Conservation (phyloP, 2,797 vertebrate genomes). For the Rhinella marina region DNA sequence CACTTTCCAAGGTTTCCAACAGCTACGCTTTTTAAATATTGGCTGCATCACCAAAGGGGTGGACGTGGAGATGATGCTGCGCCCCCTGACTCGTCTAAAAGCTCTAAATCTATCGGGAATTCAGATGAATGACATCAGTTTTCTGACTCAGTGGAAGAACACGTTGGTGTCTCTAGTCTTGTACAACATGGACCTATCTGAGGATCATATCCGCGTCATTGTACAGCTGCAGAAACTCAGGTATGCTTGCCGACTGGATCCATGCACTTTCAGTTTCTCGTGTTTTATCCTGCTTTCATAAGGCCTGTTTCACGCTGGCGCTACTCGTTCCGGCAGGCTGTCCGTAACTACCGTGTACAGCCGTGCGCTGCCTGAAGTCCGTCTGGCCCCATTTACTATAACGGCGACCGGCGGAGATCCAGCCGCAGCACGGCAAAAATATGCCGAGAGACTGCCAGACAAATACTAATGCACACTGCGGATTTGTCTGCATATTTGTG, state of each 20-base stretch:
- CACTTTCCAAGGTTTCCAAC: conserved; percentile 91
- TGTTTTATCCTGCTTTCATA: no score
- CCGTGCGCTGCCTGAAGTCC: no score
- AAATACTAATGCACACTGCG: no score
- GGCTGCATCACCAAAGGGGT: conserved; percentile 86
- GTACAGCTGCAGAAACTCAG: conserved; percentile 88
- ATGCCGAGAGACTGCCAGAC: no score
- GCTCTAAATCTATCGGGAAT: conserved; percentile 91
- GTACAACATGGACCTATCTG: conserved; percentile 94
- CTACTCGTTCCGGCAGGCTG: no score
- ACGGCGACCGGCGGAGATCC: no score
- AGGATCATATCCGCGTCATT: conserved; percentile 87
- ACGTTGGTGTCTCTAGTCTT: conserved; percentile 91
- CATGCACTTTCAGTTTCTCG: background rate
- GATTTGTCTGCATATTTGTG: no score
- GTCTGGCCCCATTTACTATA: no score
- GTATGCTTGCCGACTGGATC: conserved; percentile 72
- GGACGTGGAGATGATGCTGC: conserved; percentile 86
- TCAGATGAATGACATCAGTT: conserved; percentile 83
- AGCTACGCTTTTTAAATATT: conserved; percentile 90
- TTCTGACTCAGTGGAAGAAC: conserved; percentile 92
- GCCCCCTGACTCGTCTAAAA: conserved; percentile 83
- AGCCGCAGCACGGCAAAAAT: no score
- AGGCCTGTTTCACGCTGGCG: no score
- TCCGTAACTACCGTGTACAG: no score